Evolutionary conservation across 2,888 invertebrate species (phyloP).

Genomic region (Listrodromus nycthemerus): DNA sequence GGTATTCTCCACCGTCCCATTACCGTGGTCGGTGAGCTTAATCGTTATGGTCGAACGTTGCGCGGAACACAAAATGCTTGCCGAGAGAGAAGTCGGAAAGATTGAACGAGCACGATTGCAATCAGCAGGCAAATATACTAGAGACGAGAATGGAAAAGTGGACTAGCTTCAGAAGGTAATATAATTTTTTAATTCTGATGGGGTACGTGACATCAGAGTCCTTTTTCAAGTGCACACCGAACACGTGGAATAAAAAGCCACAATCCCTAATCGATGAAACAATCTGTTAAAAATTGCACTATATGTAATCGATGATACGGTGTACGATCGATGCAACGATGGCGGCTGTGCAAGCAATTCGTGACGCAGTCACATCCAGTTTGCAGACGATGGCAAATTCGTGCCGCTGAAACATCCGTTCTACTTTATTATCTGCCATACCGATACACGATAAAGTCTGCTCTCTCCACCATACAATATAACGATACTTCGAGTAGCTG

Average conservation of each 20-base stretch:
- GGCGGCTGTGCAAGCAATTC: background rate
- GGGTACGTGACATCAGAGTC: too few species aligned
- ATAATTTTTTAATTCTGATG: too few species aligned
- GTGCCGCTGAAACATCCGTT: slow-evolving; percentile 22
- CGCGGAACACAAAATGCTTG: slow-evolving; percentile 10
- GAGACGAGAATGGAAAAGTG: background rate
- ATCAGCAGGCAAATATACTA: background rate
- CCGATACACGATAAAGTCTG: slow-evolving; percentile 29
- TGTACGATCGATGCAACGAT: background rate
- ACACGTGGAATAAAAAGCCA: background rate
- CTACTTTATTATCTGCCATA: slow-evolving; percentile 43
- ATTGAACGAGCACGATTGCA: background rate
- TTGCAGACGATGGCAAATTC: background rate
- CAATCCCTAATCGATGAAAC: too few species aligned
- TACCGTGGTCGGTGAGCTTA: slow-evolving; percentile 17
- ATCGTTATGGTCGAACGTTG: slow-evolving; percentile 46
- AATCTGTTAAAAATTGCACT: too few species aligned
- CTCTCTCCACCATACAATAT: background rate
- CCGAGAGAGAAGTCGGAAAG: slow-evolving; percentile 12
- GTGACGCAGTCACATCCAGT: background rate
- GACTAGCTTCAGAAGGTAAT: too few species aligned
- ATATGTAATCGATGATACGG: too few species aligned
- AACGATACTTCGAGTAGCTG: slow-evolving; percentile 25
- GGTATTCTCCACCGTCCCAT: slow-evolving; percentile 1
- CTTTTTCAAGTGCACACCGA: too few species aligned